These are phyloP conservation scores for Nasonovia ribisnigri DNA, from an alignment of 2,888 invertebrate genomes.

Conservation along the genomic window DNA sequence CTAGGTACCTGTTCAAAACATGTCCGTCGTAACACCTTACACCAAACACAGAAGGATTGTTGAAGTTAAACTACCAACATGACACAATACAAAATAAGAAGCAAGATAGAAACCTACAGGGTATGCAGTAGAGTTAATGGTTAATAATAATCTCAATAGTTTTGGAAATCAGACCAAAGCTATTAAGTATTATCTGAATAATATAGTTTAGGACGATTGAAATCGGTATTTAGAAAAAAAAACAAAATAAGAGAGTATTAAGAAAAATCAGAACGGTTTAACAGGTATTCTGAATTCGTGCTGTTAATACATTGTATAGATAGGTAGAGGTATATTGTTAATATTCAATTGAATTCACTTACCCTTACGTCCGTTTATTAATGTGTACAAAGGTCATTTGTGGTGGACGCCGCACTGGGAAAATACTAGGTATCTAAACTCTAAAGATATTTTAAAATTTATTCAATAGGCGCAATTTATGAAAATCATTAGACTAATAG, in stretches of 20 bases:
- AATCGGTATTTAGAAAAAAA: neutral
- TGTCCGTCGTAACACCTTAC: constrained; percentile 48
- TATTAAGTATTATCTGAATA: neutral
- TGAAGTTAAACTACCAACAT: neutral
- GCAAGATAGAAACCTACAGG: neutral
- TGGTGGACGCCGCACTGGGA: neutral
- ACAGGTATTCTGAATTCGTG: constrained; percentile 15
- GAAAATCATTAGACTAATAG: neutral
- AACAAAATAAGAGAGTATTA: neutral
- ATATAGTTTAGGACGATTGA: neutral
- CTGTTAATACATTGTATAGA: neutral
- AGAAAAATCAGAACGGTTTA: neutral
- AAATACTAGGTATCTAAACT: neutral
- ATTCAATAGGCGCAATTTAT: constrained; percentile 1
- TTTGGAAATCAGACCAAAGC: neutral
- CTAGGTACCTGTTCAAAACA: constrained; percentile 4
- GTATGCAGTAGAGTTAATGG: neutral
- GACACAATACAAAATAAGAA: neutral
- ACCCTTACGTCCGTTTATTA: constrained; percentile 43
- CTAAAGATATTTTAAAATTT: constrained; percentile 5
- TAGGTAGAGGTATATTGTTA: neutral
- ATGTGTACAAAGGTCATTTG: neutral
- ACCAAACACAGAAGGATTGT: neutral
- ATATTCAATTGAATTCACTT: constrained; percentile 29
- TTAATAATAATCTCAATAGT: constrained; percentile 14